A percentile compares a stretch with the other conserved stretches of the same genome.
These are phyloP conservation scores for Baryphthengus martii DNA, from an alignment of 2,113 vertebrate species.

Conservation along the genomic window DNA sequence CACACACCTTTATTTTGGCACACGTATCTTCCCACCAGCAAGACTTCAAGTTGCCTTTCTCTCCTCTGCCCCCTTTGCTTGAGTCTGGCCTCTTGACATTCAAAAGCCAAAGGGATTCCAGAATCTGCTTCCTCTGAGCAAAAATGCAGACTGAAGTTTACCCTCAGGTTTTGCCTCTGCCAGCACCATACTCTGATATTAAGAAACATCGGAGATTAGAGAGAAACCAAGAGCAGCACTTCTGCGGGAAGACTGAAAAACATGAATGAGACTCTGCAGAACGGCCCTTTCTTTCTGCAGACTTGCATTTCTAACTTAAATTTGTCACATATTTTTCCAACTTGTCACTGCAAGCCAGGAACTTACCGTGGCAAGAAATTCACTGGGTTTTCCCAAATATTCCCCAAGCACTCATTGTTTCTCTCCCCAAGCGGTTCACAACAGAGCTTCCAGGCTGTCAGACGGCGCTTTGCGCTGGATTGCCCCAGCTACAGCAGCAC, in stretches of 20 bases:
- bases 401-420: not conserved
- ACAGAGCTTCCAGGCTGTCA: not conserved
- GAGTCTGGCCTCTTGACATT: constrained; percentile 17
- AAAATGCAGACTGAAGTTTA: constrained; percentile 63
- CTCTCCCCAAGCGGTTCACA: not conserved
- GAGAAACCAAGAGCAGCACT: not conserved
- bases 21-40: constrained; percentile 50
- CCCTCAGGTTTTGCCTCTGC: constrained; percentile 65
- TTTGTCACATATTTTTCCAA: not conserved
- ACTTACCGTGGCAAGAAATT: not conserved
- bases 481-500: not conserved
- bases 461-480: not conserved
- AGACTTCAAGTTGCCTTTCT: not conserved
- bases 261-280: not conserved
- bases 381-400: not conserved
- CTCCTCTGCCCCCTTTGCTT: not conserved
- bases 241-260: not conserved
- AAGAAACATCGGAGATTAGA: not conserved
- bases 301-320: not conserved
- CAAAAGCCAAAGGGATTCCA: constrained; percentile 58
- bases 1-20: constrained; percentile 29
- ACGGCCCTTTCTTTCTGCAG: not conserved
- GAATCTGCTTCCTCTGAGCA: constrained; percentile 66
- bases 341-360: not conserved
- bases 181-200: not conserved